Percentiles rank a stretch among this genome's conserved stretches.
Evolutionary conservation across 2,888 invertebrate species (phyloP).

Genomic region (Nymphalis polychloros): DNA sequence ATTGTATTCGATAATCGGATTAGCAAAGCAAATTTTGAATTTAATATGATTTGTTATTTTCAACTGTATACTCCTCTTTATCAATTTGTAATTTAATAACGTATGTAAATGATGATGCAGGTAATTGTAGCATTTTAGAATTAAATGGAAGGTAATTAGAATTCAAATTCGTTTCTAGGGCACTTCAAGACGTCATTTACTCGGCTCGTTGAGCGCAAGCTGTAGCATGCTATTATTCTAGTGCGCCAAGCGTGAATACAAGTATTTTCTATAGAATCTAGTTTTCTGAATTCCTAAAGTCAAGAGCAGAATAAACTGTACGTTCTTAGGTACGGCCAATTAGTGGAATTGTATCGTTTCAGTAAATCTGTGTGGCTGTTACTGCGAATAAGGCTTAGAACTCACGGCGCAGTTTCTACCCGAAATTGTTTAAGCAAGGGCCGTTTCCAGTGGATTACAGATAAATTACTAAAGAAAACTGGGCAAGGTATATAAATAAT

Average conservation of each 20-base stretch:
- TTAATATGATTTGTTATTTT: too few species aligned
- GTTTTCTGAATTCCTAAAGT: slow-evolving; percentile 23
- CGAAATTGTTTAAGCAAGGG: too few species aligned
- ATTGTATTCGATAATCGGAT: too few species aligned
- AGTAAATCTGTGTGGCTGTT: slow-evolving; percentile 9
- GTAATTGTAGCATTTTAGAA: neutral
- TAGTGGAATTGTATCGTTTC: slow-evolving; percentile 12
- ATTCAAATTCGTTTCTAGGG: neutral
- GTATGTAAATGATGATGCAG: neutral
- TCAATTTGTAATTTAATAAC: neutral
- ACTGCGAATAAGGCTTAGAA: slow-evolving; percentile 8
- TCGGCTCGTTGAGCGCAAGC: slow-evolving; percentile 21
- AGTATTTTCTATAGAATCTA: slow-evolving; percentile 25
- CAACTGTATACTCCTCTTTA: too few species aligned
- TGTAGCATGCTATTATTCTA: slow-evolving; percentile 29
- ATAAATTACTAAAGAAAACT: too few species aligned
- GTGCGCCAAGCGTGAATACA: slow-evolving; percentile 28
- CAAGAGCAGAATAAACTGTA: slow-evolving; percentile 12
- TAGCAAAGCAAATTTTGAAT: too few species aligned
- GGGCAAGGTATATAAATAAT: too few species aligned
- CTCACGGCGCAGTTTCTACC: neutral
- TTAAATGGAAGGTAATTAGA: neutral
- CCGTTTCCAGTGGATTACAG: too few species aligned
- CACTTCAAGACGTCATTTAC: slow-evolving; percentile 20
- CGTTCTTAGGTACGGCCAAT: slow-evolving; percentile 15